Evolutionary conservation across 2,888 invertebrate species (phyloP), one percentile per base, ranked within the genome.

Genomic region (Clepsis dumicolana): DNA sequence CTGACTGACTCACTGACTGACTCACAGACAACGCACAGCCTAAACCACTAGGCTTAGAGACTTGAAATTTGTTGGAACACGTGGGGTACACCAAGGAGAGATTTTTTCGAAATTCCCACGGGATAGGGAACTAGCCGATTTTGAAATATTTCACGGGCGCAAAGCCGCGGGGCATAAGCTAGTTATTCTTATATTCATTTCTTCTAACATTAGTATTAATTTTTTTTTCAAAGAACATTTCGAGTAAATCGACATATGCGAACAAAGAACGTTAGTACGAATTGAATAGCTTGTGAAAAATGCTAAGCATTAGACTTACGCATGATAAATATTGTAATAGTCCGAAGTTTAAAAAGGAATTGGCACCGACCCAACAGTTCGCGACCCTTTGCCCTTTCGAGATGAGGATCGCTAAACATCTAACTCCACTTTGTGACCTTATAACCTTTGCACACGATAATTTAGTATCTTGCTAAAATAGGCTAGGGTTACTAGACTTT

Each of bases 311-410:
- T 16, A 18, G 8, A 18, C 14, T 38, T 54, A 18, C 14, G 18
- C 16, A 7, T 10, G 18, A 32, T 54, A 32, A 21, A 18, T 4
- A 54, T 29, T 32, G 10, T 54, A n/a, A 12, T 18, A 29, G 29
- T 54, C 10, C 16, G 25, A 18, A 29, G 29, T 16, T 32, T 12
- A 29, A 21, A 12, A 32, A n/a, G n/a, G 18, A 54, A 54, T 32
- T 54, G 54, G 54, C 12, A 12, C 12, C 29, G 18, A 32, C 32
- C 16, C 32, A 32, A 5, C 4, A 18, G 32, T 29, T 29, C 53
- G 4, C 53, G 27, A 53, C 54, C 54, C 18, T 21, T 54, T 12
- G 24, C 54, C n/a, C 54, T 54, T 54, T 32, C 5, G 41, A 44
- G 16, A 32, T 7, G 54, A 54, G n/a, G 12, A 29, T 29, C 29